Base-by-base conservation (phyloP, 64 coral and sea anemone species). In the Montipora capricornis region DNA sequence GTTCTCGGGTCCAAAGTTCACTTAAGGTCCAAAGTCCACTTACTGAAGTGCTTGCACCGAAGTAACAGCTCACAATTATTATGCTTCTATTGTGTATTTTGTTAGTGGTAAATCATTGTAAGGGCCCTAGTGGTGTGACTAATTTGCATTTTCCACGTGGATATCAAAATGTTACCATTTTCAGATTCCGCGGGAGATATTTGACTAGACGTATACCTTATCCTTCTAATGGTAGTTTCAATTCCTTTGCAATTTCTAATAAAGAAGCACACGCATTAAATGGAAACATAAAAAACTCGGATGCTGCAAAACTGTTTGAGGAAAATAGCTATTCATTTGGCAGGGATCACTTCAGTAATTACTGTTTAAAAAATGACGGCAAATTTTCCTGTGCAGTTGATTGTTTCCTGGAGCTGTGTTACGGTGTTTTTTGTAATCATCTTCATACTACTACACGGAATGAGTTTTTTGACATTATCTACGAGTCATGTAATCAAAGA, bases 371-470 rank as follows among this genome's bases (percentile, higher is more conserved):
- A 10, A 79, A 79, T 50, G 76, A 5, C 6, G 76, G 76, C 3
- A 52, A 79, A 50, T 79, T 79, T 79, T 79, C 76, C 17, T 79
- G 47, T 79, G 76, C 76, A 79, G 76, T 79, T 79, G 76, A 79
- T 79, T 79, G 76, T 19, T 79, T 79, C 17, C 76, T 79, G 4
- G 47, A 79, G 76, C 76, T 79, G 17, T 79, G 76, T 79, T 79
- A 50, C 51, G 13, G 13, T 79, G 76, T 79, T 79, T 79, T 79
- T 79, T 19, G 76, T 19, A 52, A 79, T 79, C 47, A 79, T 79
- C 76, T 79, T 79, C 76, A 79, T 3, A 79, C 5, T 15, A 79
- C 26, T 26, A 26, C 26, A 26, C 26, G 26, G 26, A 26, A 26
- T 26, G 76, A 50, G 13, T 79, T 79, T 79, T 79, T 79, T 51